phyloP scores from a whole-genome alignment of 2,113 vertebrate genomes.

The Cyanoramphus novaezelandiae region DNA sequence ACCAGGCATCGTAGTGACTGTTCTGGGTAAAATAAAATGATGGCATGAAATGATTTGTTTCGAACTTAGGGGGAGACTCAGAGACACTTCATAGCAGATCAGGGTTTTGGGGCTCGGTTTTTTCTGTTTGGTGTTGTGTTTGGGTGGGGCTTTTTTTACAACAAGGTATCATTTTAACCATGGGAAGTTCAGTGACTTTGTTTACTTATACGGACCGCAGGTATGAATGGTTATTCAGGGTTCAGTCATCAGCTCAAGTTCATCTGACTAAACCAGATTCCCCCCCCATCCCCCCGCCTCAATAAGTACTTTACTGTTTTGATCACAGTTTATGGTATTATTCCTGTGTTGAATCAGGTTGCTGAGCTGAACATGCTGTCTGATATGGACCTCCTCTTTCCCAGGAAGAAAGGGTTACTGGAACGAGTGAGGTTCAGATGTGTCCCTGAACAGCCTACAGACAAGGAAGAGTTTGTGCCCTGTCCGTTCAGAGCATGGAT shows the following conservation, averaged over 20 bases:
- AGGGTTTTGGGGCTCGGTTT: background rate
- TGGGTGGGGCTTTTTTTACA: background rate
- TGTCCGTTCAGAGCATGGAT: background rate
- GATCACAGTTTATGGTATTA: background rate
- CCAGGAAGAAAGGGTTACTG: background rate
- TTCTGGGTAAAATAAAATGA: background rate
- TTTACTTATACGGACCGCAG: background rate
- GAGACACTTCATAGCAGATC: background rate
- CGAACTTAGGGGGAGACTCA: background rate
- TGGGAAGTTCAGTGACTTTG: background rate
- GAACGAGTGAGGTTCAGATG: background rate
- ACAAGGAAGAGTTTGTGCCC: background rate
- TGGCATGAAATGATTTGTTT: background rate
- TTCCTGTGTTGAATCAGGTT: background rate
- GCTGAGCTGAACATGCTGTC: background rate
- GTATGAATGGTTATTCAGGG: background rate
- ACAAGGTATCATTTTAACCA: background rate
- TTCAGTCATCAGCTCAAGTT: background rate
- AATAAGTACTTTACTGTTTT: accelerated
- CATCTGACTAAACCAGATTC: background rate
- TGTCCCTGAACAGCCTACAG: background rate
- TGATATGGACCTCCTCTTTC: background rate
- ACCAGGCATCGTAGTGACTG: background rate
- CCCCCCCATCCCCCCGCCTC: background rate
- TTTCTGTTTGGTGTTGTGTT: background rate